Evolutionary conservation across 1,140 invertebrate genomes (phyloP), one percentile per base, ranked within the genome.

Genomic region (Dinoponera quadriceps): DNA sequence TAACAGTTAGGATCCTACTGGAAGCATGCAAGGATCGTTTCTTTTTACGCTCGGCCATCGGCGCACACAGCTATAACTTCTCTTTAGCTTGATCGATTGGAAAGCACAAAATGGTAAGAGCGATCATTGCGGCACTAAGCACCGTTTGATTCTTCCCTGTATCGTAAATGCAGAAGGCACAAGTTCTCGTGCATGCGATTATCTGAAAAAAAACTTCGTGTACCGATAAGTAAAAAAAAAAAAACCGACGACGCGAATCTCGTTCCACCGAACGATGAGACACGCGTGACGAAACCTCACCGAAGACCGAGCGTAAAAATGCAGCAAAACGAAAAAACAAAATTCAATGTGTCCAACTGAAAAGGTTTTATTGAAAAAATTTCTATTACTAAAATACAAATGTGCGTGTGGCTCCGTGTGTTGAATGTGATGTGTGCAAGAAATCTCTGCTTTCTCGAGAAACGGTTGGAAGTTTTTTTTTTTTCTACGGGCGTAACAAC

Each of bases 281-380:
- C n/a, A n/a, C n/a, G n/a, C n/a, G n/a, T n/a, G n/a, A n/a, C n/a
- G n/a, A n/a, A n/a, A n/a, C n/a, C n/a, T 57, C 18, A 69, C 27
- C 55, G 75, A 0, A 71, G 85, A 88, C 90, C 91, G 93, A 93
- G 91, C 92, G 91, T 92, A 92, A 92, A 93, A 90, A 71, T 83
- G 83, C 80, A 91, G 68, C 92, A 90, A 88, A 91, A 92, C 90
- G 90, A 90, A 93, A 92, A 94, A 94, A 94, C 91, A 91, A 92
- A 94, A 94, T 92, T 91, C 93, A 93, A 93, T 77, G 85, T 92
- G 86, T 94, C 90, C 90, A 94, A 94, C 92, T 94, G 91, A 94
- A 93, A 94, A 91, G 89, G 89, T 93, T 94, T 94, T 94, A 93
- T 94, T 93, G 91, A 92, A 94, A 94, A 93, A 93, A 90, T 85